Conservation (phyloP, 2,113 vertebrate species). For the Scophthalmus maximus region DNA sequence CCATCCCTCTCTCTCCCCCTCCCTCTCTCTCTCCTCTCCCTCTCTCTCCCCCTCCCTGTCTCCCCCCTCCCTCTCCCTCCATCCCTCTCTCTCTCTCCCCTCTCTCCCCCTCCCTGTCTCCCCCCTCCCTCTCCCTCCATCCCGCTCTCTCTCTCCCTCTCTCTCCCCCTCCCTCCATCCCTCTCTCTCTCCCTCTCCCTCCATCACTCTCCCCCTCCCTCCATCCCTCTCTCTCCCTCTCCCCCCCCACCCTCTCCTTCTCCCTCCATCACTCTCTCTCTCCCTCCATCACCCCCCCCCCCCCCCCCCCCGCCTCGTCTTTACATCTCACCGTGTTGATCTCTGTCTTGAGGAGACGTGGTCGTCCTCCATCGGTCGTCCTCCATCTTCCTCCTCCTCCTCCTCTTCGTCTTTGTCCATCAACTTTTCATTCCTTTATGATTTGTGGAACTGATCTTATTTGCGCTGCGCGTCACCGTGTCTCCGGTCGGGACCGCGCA, state of each 20-base stretch:
- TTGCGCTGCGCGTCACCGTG: not conserved
- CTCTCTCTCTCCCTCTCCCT: not conserved
- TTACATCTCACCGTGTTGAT: slow-evolving; percentile 1
- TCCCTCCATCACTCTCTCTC: no score
- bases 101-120: not conserved
- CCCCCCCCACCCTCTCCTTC: no score
- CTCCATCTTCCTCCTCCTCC: not conserved
- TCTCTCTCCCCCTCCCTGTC: not conserved
- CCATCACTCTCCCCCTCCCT: no score
- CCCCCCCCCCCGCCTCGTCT: no score
- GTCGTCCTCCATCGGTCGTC: slow-evolving; percentile 6
- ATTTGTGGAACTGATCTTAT: not conserved
- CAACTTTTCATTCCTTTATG: slow-evolving; percentile 34
- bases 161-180: no score
- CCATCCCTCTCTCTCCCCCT: not conserved
- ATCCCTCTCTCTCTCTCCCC: not conserved
- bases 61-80: not conserved
- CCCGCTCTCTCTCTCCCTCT: no score
- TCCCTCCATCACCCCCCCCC: no score
- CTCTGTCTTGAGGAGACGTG: slow-evolving; percentile 2
- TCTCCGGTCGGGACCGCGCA: slow-evolving; percentile 23
- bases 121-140: no score
- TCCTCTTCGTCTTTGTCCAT: not conserved
- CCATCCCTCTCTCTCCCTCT: slow-evolving; percentile 2
- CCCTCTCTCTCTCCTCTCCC: not conserved